phyloP scores from a whole-genome alignment of 2,888 invertebrate genomes.

The Vesta saturnalis region DNA sequence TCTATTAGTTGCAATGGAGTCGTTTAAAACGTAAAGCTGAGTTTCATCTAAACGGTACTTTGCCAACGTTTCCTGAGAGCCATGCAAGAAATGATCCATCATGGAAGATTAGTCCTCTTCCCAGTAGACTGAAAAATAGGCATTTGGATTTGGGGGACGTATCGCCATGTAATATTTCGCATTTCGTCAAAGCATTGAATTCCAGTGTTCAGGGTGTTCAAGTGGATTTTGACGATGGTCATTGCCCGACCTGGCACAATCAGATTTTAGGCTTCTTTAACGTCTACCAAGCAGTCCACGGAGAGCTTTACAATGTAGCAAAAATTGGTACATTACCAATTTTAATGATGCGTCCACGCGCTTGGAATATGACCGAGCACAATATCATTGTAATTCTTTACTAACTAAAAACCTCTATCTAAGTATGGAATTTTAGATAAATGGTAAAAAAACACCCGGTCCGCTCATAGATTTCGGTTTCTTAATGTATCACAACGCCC shows the following conservation, averaged over 20 bases:
- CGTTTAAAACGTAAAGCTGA: conserved; percentile 60
- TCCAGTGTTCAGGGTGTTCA: conserved; percentile 70
- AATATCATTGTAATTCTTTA: conserved; percentile 65
- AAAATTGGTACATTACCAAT: conserved; percentile 68
- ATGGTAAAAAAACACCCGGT: conserved; percentile 71
- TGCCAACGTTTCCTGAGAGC: conserved; percentile 63
- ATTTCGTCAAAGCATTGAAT: conserved; percentile 67
- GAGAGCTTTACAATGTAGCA: conserved; percentile 65
- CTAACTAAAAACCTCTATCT: neutral
- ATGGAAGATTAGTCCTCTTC: conserved; percentile 71
- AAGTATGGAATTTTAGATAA: conserved; percentile 60
- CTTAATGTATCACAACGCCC: conserved; percentile 72
- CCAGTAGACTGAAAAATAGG: conserved; percentile 67
- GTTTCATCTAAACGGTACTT: conserved; percentile 51
- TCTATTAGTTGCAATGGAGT: conserved; percentile 49
- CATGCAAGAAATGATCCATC: conserved; percentile 60
- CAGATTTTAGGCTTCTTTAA: conserved; percentile 72
- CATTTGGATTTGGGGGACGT: conserved; percentile 74
- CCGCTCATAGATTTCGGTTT: conserved; percentile 76
- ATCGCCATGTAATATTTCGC: conserved; percentile 68
- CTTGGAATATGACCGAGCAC: conserved; percentile 79
- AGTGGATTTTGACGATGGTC: conserved; percentile 77
- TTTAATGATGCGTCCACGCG: conserved; percentile 74
- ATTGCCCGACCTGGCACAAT: conserved; percentile 78
- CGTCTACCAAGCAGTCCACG: conserved; percentile 67